These are phyloP conservation scores for Ptychobarbus kaznakovi DNA, from an alignment of 2,797 vertebrate species.

Conservation along the genomic window DNA sequence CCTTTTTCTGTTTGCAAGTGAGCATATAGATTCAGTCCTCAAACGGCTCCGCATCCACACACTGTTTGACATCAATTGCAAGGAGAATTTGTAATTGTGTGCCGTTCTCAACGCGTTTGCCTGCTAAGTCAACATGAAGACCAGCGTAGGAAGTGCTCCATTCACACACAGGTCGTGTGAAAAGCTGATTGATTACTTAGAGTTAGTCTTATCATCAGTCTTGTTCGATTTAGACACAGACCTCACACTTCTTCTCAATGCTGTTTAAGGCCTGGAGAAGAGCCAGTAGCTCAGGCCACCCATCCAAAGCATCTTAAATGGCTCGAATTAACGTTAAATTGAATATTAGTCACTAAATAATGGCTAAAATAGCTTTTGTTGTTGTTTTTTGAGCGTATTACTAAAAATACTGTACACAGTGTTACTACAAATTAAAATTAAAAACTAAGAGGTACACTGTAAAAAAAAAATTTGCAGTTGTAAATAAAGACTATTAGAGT, in stretches of 20 bases:
- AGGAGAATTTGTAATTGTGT: not conserved
- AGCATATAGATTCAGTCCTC: not conserved
- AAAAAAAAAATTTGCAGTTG: too few species aligned
- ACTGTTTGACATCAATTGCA: not conserved
- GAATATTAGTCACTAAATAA: not conserved
- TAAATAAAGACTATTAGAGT: too few species aligned
- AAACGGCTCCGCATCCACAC: not conserved
- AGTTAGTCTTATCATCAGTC: conserved; percentile 3
- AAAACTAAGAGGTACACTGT: too few species aligned
- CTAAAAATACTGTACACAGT: not conserved
- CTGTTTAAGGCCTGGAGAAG: not conserved
- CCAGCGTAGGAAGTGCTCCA: not conserved
- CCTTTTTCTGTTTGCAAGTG: not conserved
- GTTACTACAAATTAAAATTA: not conserved
- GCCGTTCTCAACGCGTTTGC: not conserved
- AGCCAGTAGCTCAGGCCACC: not conserved
- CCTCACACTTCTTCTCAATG: not conserved
- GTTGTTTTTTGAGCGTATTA: not conserved
- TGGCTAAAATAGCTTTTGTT: too few species aligned
- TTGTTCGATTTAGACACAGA: not conserved
- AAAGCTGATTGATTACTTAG: conserved; percentile 16
- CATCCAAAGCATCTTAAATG: not conserved
- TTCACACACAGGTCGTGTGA: conserved; percentile 4
- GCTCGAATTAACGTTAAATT: not conserved
- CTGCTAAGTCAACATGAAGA: conserved; percentile 10